Conservation (phyloP, 2,113 vertebrate species). For the Elachura formosa region DNA sequence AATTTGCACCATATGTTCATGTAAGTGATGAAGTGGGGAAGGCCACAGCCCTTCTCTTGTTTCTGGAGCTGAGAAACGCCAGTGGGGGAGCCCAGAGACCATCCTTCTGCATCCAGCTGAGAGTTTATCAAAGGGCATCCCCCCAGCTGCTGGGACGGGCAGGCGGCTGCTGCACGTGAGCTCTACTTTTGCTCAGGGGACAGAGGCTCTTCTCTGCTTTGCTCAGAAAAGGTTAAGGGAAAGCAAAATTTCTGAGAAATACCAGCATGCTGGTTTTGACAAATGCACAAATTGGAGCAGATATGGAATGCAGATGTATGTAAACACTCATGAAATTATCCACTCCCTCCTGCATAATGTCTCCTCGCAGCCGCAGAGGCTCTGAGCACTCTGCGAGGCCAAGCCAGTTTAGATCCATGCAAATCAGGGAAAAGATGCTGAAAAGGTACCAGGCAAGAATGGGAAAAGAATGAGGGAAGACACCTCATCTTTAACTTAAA, state of each 20-base stretch:
- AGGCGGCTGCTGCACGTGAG: background rate
- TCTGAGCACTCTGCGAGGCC: background rate
- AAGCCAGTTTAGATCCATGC: background rate
- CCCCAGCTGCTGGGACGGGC: background rate
- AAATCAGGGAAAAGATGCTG: background rate
- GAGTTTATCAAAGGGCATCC: background rate
- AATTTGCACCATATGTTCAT: background rate
- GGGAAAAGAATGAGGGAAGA: background rate
- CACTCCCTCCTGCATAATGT: constrained; percentile 36
- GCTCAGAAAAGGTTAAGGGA: constrained; percentile 28
- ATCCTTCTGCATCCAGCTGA: background rate
- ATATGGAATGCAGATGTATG: constrained; percentile 62
- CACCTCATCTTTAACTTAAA: background rate
- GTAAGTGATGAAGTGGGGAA: background rate
- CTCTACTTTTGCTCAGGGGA: background rate
- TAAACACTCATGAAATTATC: constrained; percentile 61
- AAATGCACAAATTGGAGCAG: constrained; percentile 50
- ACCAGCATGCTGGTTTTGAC: constrained; percentile 42
- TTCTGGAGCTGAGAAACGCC: background rate
- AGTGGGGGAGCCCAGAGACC: background rate
- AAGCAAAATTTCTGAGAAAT: constrained; percentile 33
- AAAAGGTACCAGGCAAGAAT: background rate
- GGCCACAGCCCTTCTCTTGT: background rate
- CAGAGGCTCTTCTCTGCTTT: background rate
- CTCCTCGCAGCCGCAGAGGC: background rate